phyloP scores from a whole-genome alignment of 1,140 invertebrate genomes.

The Scaptodrosophila lebanonensis region DNA sequence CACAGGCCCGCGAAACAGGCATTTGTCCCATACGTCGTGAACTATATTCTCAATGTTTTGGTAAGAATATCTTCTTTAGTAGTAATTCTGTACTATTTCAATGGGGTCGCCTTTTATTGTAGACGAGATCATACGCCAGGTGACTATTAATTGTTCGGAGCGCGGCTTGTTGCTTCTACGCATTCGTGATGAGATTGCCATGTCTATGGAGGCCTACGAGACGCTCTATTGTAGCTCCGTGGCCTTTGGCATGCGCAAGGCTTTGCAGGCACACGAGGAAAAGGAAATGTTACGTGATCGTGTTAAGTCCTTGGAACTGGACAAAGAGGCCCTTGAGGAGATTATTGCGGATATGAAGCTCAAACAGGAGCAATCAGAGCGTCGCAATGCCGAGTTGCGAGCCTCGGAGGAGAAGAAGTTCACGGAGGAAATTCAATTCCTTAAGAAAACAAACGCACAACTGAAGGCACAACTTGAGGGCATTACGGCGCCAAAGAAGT shows the following conservation, averaged over 20 bases:
- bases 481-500: slow-evolving; percentile 94
- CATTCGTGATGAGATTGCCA: slow-evolving; percentile 95
- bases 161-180: slow-evolving; percentile 94
- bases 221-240: slow-evolving; percentile 98
- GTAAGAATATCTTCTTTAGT: slow-evolving; percentile 78
- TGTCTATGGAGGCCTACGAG: slow-evolving; percentile 96
- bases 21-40: slow-evolving; percentile 96
- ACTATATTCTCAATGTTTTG: slow-evolving; percentile 97
- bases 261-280: slow-evolving; percentile 87
- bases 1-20: slow-evolving; percentile 95
- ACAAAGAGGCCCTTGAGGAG: slow-evolving; percentile 87
- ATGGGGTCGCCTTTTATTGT: background rate
- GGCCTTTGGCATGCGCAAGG: slow-evolving; percentile 98
- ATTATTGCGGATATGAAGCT: slow-evolving; percentile 88
- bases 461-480: slow-evolving; percentile 95
- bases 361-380: slow-evolving; percentile 90
- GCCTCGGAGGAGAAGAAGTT: slow-evolving; percentile 94
- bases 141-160: slow-evolving; percentile 98
- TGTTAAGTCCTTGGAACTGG: slow-evolving; percentile 80
- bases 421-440: slow-evolving; percentile 91
- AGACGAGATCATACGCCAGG: slow-evolving; percentile 96
- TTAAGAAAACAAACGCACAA: slow-evolving; percentile 96
- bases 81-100: background rate
- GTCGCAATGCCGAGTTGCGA: slow-evolving; percentile 88
- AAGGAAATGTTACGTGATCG: slow-evolving; percentile 81